Evolutionary conservation across 2,888 invertebrate species (phyloP), one percentile per base, ranked within the genome.

Genomic region (Leucozona laternaria): DNA sequence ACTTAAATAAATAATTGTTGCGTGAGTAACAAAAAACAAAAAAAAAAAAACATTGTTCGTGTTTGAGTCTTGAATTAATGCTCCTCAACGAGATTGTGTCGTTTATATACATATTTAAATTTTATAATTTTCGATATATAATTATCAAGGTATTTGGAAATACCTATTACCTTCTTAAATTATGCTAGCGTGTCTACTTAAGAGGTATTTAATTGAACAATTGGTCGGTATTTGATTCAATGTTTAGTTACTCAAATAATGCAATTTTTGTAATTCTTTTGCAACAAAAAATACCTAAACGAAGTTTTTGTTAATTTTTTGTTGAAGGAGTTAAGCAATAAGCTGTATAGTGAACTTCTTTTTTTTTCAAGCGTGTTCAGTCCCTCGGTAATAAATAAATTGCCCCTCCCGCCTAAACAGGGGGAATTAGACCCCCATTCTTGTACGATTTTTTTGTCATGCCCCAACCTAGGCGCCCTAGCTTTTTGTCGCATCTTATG

Each of bases 101-200:
- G 22, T 22, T 50, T 11, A 4, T 50, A n/a, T n/a, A n/a, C n/a
- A n/a, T n/a, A 50, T 50, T 50, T 50, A 50, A 50, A 50, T 50
- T 50, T 50, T 50, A 50, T 50, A 25, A 50, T 50, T 50, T 50
- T 15, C 15, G 22, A 50, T 25, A 22, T 25, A 50, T n/a, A n/a
- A n/a, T 50, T 50, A 50, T 50, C 50, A 50, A 50, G 50, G 45
- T 45, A 45, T 45, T 45, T 10, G 45, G 50, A 50, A 50, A 50
- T 50, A 25, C 50, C 50, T 25, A 17, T 10, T 17, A 2, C 22
- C 50, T 25, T 25, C n/a, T 25, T 25, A 8, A 50, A 25, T 15
- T 25, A 25, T 50, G 50, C 15, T 50, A 22, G 22, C 15, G 50
- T 15, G n/a, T 50, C 50, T 25, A 50, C 5, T 25, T 25, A 25